phyloP scores from a whole-genome alignment of 2,888 invertebrate species.

The Erynnis tages region DNA sequence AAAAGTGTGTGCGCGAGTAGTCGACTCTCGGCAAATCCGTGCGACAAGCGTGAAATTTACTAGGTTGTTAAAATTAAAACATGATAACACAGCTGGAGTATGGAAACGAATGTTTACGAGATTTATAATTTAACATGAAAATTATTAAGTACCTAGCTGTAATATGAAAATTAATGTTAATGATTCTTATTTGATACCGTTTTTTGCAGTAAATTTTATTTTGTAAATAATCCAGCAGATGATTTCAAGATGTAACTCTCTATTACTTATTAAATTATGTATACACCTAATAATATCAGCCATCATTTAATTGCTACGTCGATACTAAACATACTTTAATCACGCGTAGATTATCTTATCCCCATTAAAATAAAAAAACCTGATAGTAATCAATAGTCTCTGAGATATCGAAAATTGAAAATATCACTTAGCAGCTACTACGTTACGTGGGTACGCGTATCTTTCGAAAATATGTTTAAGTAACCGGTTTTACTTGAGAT shows the following conservation, averaged over 20 bases:
- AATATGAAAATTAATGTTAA: too few species aligned
- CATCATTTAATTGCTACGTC: too few species aligned
- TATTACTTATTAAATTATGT: too few species aligned
- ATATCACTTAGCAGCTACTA: neutral
- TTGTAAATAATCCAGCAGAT: too few species aligned
- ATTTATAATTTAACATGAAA: too few species aligned
- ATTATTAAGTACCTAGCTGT: too few species aligned
- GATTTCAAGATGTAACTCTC: too few species aligned
- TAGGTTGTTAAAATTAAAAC: neutral
- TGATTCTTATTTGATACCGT: too few species aligned
- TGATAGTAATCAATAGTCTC: neutral
- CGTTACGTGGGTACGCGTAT: conserved; percentile 1
- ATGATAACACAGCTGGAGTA: neutral
- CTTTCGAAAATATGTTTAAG: neutral
- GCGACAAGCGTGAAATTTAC: conserved; percentile 14
- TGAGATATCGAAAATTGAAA: neutral
- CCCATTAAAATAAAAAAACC: conserved; percentile 1
- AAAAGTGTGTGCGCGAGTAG: conserved; percentile 35
- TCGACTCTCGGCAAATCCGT: conserved; percentile 30
- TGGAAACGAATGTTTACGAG: too few species aligned
- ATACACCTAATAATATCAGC: too few species aligned
- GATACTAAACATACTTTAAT: neutral
- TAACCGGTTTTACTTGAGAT: neutral
- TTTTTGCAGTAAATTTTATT: too few species aligned
- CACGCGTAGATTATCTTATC: conserved; percentile 1